phyloP scores from a whole-genome alignment of 1,140 invertebrate genomes.

The Drosophila biarmipes region DNA sequence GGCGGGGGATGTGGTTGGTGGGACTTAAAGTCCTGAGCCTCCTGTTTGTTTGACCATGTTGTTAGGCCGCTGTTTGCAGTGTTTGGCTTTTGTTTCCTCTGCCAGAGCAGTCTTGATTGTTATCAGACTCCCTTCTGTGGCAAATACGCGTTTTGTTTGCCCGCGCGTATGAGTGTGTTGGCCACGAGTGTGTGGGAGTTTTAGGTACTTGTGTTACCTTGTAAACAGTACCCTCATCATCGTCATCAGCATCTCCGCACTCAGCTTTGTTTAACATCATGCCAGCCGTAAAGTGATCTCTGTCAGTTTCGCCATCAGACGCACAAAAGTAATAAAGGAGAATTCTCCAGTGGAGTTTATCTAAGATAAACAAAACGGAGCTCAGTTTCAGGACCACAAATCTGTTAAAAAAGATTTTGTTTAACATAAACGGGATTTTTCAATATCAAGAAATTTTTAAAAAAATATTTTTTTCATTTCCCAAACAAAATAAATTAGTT shows the following conservation, averaged over 20 bases:
- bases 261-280: slow-evolving; percentile 71
- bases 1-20: neutral
- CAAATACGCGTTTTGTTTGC: slow-evolving; percentile 66
- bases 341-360: slow-evolving; percentile 3
- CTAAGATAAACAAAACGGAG: slow-evolving; percentile 4
- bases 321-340: slow-evolving; percentile 13
- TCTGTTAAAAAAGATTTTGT: slow-evolving; percentile 13
- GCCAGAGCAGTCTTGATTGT: slow-evolving; percentile 52
- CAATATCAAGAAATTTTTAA: too few species aligned
- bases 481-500: too few species aligned
- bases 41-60: slow-evolving; percentile 62
- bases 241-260: slow-evolving; percentile 57
- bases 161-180: slow-evolving; percentile 13
- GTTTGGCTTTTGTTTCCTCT: slow-evolving; percentile 70
- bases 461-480: too few species aligned
- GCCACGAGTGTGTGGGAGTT: slow-evolving; percentile 13
- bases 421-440: too few species aligned
- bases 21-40: slow-evolving; percentile 50
- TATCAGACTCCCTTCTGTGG: slow-evolving; percentile 53
- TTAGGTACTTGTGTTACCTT: slow-evolving; percentile 51
- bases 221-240: slow-evolving; percentile 75
- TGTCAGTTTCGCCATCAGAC: slow-evolving; percentile 42
- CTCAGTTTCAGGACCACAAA: slow-evolving; percentile 4
- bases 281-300: slow-evolving; percentile 69
- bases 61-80: slow-evolving; percentile 41